These are phyloP conservation scores for Panthera uncia DNA, from an alignment of 2,113 vertebrate genomes.

Conservation along the genomic window DNA sequence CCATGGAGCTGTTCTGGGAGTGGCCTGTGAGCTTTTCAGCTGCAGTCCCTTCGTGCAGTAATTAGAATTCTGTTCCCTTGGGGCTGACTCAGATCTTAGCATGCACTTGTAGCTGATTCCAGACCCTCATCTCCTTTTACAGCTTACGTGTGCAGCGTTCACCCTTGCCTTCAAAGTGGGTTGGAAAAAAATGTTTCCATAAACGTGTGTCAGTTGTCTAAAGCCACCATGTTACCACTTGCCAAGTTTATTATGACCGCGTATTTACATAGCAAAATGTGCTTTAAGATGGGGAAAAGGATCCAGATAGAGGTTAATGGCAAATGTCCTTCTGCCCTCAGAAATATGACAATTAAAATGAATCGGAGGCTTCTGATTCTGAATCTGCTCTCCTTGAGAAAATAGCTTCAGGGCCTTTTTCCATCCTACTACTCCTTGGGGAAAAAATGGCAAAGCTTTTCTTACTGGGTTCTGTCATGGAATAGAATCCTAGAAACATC, in stretches of 20 bases:
- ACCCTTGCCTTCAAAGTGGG: background rate
- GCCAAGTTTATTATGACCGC: background rate
- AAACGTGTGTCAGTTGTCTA: background rate
- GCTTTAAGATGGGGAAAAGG: constrained; percentile 33
- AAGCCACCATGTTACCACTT: background rate
- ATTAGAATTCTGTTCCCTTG: background rate
- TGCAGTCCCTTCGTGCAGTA: background rate
- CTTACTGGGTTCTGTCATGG: background rate
- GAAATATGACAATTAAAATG: constrained; percentile 5
- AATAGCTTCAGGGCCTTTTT: background rate
- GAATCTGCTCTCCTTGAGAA: constrained; percentile 37
- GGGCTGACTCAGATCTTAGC: background rate
- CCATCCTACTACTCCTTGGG: background rate
- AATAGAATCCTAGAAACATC: background rate
- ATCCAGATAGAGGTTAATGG: constrained; percentile 42
- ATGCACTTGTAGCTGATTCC: constrained; percentile 15
- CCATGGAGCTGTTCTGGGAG: background rate
- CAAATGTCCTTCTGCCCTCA: constrained; percentile 52
- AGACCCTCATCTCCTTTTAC: background rate
- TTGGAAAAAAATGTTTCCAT: background rate
- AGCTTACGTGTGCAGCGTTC: fast-evolving
- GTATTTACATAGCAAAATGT: background rate
- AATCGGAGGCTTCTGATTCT: constrained; percentile 55
- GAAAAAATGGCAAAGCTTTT: background rate
- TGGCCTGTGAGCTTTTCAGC: background rate